Conservation (phyloP, 2,797 vertebrate genomes). For the Aselliscus stoliczkanus region DNA sequence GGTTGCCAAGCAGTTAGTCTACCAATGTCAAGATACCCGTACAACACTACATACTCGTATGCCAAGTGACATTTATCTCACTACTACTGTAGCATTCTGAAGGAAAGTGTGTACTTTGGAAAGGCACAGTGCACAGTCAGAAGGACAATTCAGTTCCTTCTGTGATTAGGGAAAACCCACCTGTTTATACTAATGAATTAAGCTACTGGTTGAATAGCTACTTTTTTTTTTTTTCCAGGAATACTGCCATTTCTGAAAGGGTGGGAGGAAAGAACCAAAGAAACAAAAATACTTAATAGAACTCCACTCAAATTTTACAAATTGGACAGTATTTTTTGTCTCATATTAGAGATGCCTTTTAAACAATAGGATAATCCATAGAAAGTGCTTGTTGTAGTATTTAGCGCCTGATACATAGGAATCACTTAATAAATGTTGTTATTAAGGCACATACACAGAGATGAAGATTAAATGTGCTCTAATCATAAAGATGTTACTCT, state of each 20-base stretch:
- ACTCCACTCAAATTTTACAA: not conserved
- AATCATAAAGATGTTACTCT: not conserved
- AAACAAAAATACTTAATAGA: slow-evolving; percentile 32
- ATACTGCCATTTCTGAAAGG: slow-evolving; percentile 20
- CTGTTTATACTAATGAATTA: not conserved
- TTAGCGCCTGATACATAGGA: not conserved
- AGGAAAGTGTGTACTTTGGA: not conserved
- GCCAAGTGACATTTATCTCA: not conserved
- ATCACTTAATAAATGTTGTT: not conserved
- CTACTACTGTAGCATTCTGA: not conserved
- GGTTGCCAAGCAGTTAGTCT: slow-evolving; percentile 15
- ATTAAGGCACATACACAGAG: not conserved
- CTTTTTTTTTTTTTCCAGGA: not conserved
- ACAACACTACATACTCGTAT: not conserved
- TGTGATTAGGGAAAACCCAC: not conserved
- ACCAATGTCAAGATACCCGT: not conserved
- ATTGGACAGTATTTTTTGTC: not conserved
- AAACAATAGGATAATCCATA: not conserved
- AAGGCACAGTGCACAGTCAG: not conserved
- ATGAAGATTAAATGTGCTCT: not conserved
- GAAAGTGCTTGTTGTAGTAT: slow-evolving; percentile 26
- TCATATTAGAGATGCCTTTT: not conserved
- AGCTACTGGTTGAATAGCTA: slow-evolving; percentile 17
- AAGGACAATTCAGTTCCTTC: slow-evolving; percentile 46
- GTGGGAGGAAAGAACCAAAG: not conserved